phyloP scores from a whole-genome alignment of 53 echinoderm and acorn worm genomes.

The Henricia sp. region DNA sequence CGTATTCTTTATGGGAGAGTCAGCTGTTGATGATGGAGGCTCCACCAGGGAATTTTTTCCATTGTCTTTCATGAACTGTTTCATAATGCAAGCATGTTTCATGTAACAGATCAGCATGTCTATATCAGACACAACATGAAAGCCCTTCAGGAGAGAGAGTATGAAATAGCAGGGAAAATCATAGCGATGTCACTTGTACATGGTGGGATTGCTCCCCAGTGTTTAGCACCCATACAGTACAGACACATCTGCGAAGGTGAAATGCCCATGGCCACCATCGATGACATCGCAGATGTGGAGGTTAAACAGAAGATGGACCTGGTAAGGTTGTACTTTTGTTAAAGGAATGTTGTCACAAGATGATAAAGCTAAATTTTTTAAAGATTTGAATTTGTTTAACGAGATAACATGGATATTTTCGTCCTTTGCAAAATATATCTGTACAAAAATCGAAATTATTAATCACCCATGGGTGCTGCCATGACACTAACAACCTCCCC shows the following conservation, averaged over 20 bases:
- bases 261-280: background rate
- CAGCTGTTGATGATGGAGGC: constrained; percentile 21
- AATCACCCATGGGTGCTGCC: too few species aligned
- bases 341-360: background rate
- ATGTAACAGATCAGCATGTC: background rate
- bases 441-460: too few species aligned
- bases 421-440: too few species aligned
- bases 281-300: background rate
- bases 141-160: background rate
- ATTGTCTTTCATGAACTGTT: background rate
- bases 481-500: background rate
- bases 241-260: background rate
- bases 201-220: background rate
- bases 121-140: background rate
- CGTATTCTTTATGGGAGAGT: background rate
- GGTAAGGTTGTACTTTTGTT: background rate
- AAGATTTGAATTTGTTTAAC: too few species aligned
- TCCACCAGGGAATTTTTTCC: constrained; percentile 10
- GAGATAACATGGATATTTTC: too few species aligned
- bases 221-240: background rate
- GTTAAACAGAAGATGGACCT: background rate
- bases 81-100: background rate
- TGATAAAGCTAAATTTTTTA: background rate
- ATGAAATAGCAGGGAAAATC: background rate
- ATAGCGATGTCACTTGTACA: constrained; percentile 8